phyloP scores from a whole-genome alignment of 2,797 vertebrate genomes.

The Perodicticus potto region DNA sequence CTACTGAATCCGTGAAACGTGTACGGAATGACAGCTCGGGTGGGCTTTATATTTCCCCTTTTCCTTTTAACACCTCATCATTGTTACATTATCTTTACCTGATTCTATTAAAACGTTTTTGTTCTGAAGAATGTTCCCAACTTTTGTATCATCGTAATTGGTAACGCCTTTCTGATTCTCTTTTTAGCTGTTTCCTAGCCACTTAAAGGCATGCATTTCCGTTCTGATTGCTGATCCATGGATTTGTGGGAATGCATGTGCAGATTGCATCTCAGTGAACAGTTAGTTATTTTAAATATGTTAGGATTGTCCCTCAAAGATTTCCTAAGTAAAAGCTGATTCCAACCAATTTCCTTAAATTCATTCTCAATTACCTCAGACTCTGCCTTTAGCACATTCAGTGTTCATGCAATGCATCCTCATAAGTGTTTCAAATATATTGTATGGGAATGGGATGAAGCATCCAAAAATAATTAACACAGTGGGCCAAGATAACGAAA shows the following conservation, averaged over 20 bases:
- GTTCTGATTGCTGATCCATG: slow-evolving; percentile 62
- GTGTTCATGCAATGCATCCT: slow-evolving; percentile 68
- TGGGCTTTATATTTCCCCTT: not conserved
- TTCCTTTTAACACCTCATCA: slow-evolving; percentile 17
- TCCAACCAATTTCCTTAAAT: slow-evolving; percentile 83
- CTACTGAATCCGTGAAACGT: slow-evolving; percentile 9
- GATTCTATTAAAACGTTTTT: slow-evolving; percentile 63
- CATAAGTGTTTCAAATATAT: slow-evolving; percentile 77
- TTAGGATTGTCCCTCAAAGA: slow-evolving; percentile 74
- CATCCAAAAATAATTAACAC: slow-evolving; percentile 81
- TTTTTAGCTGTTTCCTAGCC: slow-evolving; percentile 60
- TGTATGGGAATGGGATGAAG: slow-evolving; percentile 77
- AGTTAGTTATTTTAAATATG: slow-evolving; percentile 82
- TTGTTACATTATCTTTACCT: slow-evolving; percentile 51
- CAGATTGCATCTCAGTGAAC: slow-evolving; percentile 72
- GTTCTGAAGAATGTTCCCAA: slow-evolving; percentile 17
- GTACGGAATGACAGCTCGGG: not conserved
- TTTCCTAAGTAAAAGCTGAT: slow-evolving; percentile 83
- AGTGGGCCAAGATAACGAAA: slow-evolving; percentile 74
- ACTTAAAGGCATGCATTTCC: slow-evolving; percentile 63
- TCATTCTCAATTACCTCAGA: slow-evolving; percentile 80
- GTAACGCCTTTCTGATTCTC: slow-evolving; percentile 36
- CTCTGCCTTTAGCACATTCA: slow-evolving; percentile 75
- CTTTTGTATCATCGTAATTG: slow-evolving; percentile 25
- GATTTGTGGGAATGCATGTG: slow-evolving; percentile 65